Evolutionary conservation across 2,888 invertebrate species (phyloP).

Genomic region (Drosophila subquinaria): DNA sequence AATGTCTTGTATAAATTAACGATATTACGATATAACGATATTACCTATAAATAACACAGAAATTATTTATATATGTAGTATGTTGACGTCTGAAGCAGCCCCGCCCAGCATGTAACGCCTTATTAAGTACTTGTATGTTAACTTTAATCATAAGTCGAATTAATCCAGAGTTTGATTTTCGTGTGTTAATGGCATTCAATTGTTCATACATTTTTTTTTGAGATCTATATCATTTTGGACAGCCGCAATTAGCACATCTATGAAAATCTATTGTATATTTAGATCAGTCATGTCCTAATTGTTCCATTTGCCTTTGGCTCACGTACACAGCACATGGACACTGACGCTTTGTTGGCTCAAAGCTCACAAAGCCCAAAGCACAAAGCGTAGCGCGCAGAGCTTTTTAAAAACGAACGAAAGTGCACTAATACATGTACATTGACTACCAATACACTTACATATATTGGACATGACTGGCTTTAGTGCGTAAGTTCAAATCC

Average conservation of each 20-base stretch:
- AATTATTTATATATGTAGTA: conserved; percentile 46
- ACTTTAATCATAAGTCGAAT: conserved; percentile 47
- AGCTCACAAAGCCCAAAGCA: conserved; percentile 6
- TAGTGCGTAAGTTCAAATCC: conserved; percentile 40
- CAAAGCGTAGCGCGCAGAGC: conserved; percentile 37
- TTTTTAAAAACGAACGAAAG: conserved; percentile 19
- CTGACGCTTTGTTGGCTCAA: conserved; percentile 21
- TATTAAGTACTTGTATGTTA: conserved; percentile 52
- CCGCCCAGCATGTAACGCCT: conserved; percentile 53
- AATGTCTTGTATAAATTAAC: conserved; percentile 69
- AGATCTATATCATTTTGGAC: conserved; percentile 3
- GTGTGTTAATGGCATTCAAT: conserved; percentile 34
- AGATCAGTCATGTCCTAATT: conserved; percentile 46
- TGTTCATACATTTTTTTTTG: conserved; percentile 35
- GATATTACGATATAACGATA: conserved; percentile 36
- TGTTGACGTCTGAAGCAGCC: conserved; percentile 38
- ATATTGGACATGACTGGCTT: conserved; percentile 42
- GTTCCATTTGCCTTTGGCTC: conserved; percentile 11
- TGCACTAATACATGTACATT: conserved; percentile 40
- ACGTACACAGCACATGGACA: conserved; percentile 14
- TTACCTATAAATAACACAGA: conserved; percentile 37
- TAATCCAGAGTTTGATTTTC: conserved; percentile 30
- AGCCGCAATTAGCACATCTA: conserved; percentile 45
- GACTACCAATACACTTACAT: conserved; percentile 14
- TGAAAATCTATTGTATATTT: conserved; percentile 51